These are phyloP conservation scores for Phrynocephalus versicolor DNA, from an alignment of 2,113 vertebrate species.

Conservation along the genomic window DNA sequence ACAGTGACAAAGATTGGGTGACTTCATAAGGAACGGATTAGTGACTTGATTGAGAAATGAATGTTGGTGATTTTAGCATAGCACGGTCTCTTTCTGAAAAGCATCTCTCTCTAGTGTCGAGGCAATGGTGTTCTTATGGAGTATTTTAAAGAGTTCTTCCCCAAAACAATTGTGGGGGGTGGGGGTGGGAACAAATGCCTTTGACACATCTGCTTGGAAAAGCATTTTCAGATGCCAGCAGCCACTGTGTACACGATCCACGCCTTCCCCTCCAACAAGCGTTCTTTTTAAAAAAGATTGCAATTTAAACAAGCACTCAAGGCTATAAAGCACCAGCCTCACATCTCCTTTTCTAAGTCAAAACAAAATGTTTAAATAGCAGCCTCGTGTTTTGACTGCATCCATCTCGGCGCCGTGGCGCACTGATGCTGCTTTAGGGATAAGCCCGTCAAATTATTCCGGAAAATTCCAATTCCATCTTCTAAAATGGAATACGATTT, in stretches of 20 bases:
- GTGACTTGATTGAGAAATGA: not conserved
- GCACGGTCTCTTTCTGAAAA: not conserved
- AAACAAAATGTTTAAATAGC: conserved; percentile 35
- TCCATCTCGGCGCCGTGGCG: conserved; percentile 49
- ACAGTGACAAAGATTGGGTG: not conserved
- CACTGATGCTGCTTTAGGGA: conserved; percentile 45
- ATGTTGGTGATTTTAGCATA: not conserved
- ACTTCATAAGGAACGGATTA: not conserved
- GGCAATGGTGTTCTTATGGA: not conserved
- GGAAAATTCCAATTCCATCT: conserved; percentile 46
- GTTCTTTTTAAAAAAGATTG: conserved; percentile 47
- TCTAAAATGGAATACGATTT: conserved; percentile 50
- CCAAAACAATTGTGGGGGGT: too few species aligned
- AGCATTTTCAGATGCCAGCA: too few species aligned
- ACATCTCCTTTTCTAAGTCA: conserved; percentile 2
- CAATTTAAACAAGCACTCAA: conserved; percentile 41
- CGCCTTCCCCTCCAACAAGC: conserved; percentile 23
- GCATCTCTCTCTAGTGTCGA: not conserved
- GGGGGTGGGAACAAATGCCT: too few species aligned
- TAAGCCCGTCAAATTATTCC: conserved; percentile 49
- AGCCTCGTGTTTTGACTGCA: conserved; percentile 51
- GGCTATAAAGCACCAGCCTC: conserved; percentile 23
- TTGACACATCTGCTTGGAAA: too few species aligned
- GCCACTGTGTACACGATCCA: too few species aligned
- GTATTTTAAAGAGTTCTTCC: not conserved